Evolutionary conservation across 1,140 invertebrate species (phyloP).

Genomic region (Drosophila neocordata): DNA sequence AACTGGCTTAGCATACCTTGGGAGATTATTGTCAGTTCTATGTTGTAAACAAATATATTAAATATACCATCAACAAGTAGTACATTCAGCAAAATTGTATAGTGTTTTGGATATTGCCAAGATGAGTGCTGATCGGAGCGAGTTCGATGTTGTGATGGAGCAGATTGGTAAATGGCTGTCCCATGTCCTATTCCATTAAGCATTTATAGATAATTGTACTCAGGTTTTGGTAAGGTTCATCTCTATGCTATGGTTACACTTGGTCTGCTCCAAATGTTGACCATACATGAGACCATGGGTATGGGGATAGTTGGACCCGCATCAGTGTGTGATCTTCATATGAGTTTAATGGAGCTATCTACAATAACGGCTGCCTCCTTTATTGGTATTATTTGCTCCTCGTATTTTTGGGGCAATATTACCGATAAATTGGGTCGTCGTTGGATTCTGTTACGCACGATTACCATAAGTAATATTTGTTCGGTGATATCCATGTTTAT

Average conservation of each 20-base stretch:
- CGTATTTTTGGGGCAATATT: constrained; percentile 87
- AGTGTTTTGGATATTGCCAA: not conserved
- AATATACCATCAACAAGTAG: not conserved
- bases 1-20: constrained; percentile 76
- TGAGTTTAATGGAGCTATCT: constrained; percentile 73
- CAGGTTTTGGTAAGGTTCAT: constrained; percentile 61
- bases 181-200: not conserved
- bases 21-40: constrained; percentile 15
- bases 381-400: constrained; percentile 84
- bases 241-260: constrained; percentile 51
- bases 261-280: constrained; percentile 64
- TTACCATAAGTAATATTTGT: constrained; percentile 46
- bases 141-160: constrained; percentile 60
- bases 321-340: constrained; percentile 73
- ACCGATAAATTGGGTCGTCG: constrained; percentile 86
- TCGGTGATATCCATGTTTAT: constrained; percentile 60
- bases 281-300: constrained; percentile 68
- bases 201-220: not conserved
- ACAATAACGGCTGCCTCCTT: constrained; percentile 65
- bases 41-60: constrained; percentile 19
- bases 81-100: not conserved
- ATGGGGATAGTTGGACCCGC: constrained; percentile 63
- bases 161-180: constrained; percentile 45
- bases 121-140: constrained; percentile 23
- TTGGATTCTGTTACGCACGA: constrained; percentile 83